A percentile compares a stretch with the other conserved stretches of the same genome.
Conservation (phyloP, 1,140 invertebrate species). For the Caerostris extrusa region DNA sequence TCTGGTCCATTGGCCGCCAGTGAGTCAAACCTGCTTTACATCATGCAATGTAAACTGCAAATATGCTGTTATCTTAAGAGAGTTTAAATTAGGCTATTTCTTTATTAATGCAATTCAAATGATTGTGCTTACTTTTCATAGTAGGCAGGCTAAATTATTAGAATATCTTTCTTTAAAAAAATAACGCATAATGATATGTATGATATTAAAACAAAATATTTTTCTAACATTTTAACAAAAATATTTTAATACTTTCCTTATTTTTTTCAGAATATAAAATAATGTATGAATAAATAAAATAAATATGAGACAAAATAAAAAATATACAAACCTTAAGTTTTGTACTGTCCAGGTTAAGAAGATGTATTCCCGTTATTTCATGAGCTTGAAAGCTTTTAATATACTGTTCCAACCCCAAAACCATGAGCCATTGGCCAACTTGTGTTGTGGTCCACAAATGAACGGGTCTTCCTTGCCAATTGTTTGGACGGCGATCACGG, state of each 20-base stretch:
- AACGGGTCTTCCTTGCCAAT: slow-evolving; percentile 87
- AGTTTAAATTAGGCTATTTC: no score
- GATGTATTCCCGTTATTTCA: slow-evolving; percentile 90
- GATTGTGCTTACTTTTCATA: no score
- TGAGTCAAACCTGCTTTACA: no score
- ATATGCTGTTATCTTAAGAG: no score
- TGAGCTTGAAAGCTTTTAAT: slow-evolving; percentile 91
- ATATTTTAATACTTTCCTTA: neutral
- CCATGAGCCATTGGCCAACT: slow-evolving; percentile 93
- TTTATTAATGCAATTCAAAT: no score
- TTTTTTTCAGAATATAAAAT: neutral
- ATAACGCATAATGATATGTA: neutral
- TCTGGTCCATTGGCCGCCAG: no score
- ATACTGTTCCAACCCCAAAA: slow-evolving; percentile 91
- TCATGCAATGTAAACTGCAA: no score
- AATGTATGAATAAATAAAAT: neutral
- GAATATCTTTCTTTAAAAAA: neutral
- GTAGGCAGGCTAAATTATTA: neutral
- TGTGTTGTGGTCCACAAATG: slow-evolving; percentile 93
- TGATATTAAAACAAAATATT: neutral
- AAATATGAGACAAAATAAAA: neutral
- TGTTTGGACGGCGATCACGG: slow-evolving; percentile 71
- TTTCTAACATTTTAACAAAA: neutral
- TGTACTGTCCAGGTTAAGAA: slow-evolving; percentile 91
- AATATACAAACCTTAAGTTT: slow-evolving; percentile 87